phyloP scores from a whole-genome alignment of 2,888 invertebrate species.

The Deroplatys truncata region DNA sequence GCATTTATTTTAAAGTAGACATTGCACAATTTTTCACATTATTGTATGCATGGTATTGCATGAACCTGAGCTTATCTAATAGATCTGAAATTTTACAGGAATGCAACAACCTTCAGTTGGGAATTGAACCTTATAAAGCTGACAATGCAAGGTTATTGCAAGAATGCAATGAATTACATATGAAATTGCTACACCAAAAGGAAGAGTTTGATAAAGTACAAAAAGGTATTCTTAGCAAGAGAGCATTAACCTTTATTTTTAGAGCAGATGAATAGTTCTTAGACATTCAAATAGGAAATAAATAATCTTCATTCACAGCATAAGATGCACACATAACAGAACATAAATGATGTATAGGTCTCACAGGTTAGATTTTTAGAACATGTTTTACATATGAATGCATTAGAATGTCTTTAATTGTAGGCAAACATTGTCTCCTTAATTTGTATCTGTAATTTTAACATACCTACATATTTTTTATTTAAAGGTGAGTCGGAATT shows the following conservation, averaged over 20 bases:
- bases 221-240: slow-evolving; percentile 43
- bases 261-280: background rate
- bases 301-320: background rate
- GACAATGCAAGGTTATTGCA: slow-evolving; percentile 72
- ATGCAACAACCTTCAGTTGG: slow-evolving; percentile 59
- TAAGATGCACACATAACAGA: too few relatives aligned
- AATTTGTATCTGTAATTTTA: background rate
- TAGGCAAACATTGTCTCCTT: background rate
- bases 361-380: background rate
- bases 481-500: too few relatives aligned
- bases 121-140: slow-evolving; percentile 74
- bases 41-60: too few relatives aligned
- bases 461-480: too few relatives aligned
- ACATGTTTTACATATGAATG: background rate
- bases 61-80: background rate
- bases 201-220: slow-evolving; percentile 60
- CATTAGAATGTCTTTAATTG: background rate
- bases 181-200: slow-evolving; percentile 59
- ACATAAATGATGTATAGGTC: background rate
- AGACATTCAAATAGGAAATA: background rate
- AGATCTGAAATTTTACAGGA: background rate
- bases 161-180: slow-evolving; percentile 70
- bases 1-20: too few relatives aligned
- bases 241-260: slow-evolving; percentile 26
- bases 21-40: too few relatives aligned